Percentiles rank a stretch among this genome's conserved stretches.
These are phyloP conservation scores for Eurystomus glaucurus DNA, from an alignment of 2,797 vertebrate genomes.

Conservation along the genomic window DNA sequence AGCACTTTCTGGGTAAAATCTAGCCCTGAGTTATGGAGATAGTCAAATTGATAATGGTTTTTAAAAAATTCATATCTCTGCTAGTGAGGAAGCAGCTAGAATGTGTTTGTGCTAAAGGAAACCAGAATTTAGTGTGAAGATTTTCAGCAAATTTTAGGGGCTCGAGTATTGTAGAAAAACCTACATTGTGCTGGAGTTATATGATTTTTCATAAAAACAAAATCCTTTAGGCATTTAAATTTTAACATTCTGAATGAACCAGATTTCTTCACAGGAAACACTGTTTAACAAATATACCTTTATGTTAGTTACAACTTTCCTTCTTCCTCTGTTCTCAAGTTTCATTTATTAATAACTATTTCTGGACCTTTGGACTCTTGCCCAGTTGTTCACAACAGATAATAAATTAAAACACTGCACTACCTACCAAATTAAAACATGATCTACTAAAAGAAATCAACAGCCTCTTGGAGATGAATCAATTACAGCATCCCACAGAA, in stretches of 20 bases:
- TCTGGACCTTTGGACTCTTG: neutral
- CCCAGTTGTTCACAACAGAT: neutral
- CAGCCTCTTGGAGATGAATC: neutral
- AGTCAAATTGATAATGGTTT: neutral
- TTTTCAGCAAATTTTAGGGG: neutral
- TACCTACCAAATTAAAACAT: slow-evolving; percentile 2
- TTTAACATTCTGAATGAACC: neutral
- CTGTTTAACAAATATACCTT: neutral
- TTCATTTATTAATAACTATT: slow-evolving; percentile 14
- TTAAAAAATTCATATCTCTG: neutral
- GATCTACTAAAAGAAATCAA: neutral
- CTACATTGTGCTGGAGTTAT: neutral
- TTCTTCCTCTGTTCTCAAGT: neutral
- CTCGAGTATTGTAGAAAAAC: neutral
- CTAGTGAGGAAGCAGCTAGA: neutral
- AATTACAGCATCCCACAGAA: neutral
- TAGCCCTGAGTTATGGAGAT: neutral
- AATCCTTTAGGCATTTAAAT: neutral
- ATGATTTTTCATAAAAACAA: neutral
- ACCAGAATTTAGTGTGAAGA: neutral
- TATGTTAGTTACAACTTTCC: neutral
- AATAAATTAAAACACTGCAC: neutral
- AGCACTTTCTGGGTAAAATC: neutral
- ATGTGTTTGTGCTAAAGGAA: neutral
- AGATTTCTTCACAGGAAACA: neutral